Percentiles rank a stretch among this genome's conserved stretches.
phyloP scores from a whole-genome alignment of 2,113 vertebrate species.

The Sphyrna mokarran region DNA sequence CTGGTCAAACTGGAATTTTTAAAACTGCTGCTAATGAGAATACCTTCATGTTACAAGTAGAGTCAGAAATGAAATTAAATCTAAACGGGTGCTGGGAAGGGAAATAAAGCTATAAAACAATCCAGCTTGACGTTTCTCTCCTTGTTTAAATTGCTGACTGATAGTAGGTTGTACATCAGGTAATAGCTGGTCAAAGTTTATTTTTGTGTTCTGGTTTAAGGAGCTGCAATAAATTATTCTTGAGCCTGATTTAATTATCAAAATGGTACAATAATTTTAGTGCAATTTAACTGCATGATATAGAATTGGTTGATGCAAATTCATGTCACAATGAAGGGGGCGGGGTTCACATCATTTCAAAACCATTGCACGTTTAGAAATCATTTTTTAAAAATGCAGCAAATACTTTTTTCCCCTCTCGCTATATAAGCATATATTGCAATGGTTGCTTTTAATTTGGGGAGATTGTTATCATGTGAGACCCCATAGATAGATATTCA shows the following conservation, averaged over 20 bases:
- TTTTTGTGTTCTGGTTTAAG: neutral
- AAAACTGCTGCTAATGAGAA: neutral
- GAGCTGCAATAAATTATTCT: neutral
- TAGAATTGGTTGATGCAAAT: neutral
- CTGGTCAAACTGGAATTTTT: neutral
- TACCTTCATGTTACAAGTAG: neutral
- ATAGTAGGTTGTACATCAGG: neutral
- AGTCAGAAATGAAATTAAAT: neutral
- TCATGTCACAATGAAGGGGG: neutral
- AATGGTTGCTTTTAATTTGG: neutral
- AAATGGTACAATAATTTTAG: neutral
- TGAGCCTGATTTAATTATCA: neutral
- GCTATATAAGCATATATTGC: neutral
- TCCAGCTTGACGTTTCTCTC: neutral
- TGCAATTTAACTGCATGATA: neutral
- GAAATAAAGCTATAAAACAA: neutral
- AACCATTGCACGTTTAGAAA: neutral
- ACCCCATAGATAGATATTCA: neutral
- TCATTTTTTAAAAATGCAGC: neutral
- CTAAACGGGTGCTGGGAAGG: neutral
- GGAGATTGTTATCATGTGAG: neutral
- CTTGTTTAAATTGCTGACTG: neutral
- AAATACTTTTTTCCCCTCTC: neutral
- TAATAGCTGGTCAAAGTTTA: neutral
- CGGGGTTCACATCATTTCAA: neutral